phyloP scores from a whole-genome alignment of 2,888 invertebrate genomes.

The Thera obeliscata region DNA sequence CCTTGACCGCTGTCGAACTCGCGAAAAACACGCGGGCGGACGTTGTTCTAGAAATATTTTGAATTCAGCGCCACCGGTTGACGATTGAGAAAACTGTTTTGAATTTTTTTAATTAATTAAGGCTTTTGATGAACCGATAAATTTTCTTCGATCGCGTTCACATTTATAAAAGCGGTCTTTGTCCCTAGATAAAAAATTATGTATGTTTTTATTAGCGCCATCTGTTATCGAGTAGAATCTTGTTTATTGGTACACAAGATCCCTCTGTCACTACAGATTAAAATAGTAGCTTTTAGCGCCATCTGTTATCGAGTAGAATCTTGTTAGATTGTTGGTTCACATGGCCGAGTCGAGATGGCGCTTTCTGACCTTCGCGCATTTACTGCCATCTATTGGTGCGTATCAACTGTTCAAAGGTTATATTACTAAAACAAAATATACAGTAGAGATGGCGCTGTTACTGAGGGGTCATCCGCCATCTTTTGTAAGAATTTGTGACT shows the following conservation, averaged over 20 bases:
- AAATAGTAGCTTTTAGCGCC: background rate
- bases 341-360: conserved; percentile 29
- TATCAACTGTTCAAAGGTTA: background rate
- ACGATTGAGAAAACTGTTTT: conserved; percentile 24
- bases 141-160: too few species aligned
- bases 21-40: conserved; percentile 41
- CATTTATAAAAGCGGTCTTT: too few species aligned
- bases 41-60: conserved; percentile 52
- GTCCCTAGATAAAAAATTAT: background rate
- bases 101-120: too few species aligned
- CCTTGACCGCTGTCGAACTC: conserved; percentile 65
- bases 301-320: background rate
- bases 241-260: too few species aligned
- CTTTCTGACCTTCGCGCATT: background rate
- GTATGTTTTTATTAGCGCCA: conserved; percentile 22
- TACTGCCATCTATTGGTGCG: conserved; percentile 14
- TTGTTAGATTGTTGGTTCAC: background rate
- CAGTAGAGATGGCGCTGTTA: conserved; percentile 37
- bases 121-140: too few species aligned
- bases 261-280: too few species aligned
- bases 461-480: background rate
- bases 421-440: background rate
- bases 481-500: conserved; percentile 3
- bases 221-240: background rate
- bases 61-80: conserved; percentile 47